A percentile compares a stretch with the other conserved stretches of the same genome.
These are phyloP conservation scores for Ferrisia virgata DNA, from an alignment of 2,888 invertebrate genomes.

Conservation along the genomic window DNA sequence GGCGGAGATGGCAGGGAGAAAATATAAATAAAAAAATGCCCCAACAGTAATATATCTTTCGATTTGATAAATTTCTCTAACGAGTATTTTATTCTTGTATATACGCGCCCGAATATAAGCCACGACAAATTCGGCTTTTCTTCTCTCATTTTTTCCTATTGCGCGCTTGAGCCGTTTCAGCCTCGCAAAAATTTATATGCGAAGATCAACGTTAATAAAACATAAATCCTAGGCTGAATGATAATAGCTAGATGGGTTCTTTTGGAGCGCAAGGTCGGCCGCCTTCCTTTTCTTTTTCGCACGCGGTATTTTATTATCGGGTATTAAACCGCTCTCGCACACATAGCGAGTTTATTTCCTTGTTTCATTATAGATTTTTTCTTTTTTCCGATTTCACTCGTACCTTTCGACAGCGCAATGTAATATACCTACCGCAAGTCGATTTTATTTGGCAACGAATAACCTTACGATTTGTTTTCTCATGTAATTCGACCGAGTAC, in stretches of 20 bases:
- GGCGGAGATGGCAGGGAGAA: not conserved
- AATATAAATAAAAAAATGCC: conserved; percentile 26
- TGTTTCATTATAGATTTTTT: not conserved
- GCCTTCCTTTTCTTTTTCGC: not conserved
- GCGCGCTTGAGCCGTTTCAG: not conserved
- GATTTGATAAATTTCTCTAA: conserved; percentile 35
- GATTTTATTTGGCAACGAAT: not conserved
- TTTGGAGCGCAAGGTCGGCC: not conserved
- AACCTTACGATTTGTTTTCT: no score
- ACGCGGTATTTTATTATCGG: not conserved
- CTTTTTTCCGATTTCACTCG: not conserved
- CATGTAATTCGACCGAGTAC: no score
- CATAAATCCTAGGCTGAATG: conserved; percentile 10
- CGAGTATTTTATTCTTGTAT: conserved; percentile 35
- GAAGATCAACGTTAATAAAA: conserved; percentile 23
- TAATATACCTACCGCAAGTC: not conserved
- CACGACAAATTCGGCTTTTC: conserved; percentile 17
- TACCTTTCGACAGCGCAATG: not conserved
- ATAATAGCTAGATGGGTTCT: conserved; percentile 2
- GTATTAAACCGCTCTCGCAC: not conserved
- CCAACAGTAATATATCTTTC: conserved; percentile 1
- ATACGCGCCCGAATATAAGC: conserved; percentile 5
- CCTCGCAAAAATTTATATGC: not conserved
- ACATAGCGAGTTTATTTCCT: not conserved
- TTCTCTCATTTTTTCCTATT: conserved; percentile 20